Conservation (phyloP, 2,113 vertebrate species). For the Sorex araneus region DNA sequence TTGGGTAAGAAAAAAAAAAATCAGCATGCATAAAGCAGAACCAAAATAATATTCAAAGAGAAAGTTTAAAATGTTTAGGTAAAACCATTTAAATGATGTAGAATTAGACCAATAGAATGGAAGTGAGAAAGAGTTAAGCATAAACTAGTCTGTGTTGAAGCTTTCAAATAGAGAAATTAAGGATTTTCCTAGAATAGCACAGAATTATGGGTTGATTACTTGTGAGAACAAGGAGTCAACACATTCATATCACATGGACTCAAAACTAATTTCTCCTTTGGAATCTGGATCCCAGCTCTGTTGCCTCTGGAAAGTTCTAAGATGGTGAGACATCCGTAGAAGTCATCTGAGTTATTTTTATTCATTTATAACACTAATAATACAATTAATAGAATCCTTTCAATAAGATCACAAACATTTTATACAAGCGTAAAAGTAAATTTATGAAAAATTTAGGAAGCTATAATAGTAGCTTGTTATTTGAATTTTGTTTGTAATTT, state of each 20-base stretch:
- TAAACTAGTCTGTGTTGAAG: neutral
- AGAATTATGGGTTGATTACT: neutral
- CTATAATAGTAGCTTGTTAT: neutral
- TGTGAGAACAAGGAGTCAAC: neutral
- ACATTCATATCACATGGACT: neutral
- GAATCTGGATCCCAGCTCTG: neutral
- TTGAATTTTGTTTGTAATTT: neutral
- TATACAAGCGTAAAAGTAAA: constrained; percentile 48
- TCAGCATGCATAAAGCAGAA: too few species aligned
- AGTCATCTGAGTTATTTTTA: neutral
- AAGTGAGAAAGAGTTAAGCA: neutral
- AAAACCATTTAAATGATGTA: neutral
- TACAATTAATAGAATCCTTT: neutral
- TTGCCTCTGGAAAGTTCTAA: neutral
- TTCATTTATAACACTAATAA: too few species aligned
- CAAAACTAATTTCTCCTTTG: neutral
- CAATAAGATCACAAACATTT: neutral
- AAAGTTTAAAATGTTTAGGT: neutral
- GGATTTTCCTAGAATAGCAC: neutral
- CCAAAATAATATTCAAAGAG: neutral
- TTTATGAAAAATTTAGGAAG: neutral
- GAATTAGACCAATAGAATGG: neutral
- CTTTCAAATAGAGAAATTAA: too few species aligned
- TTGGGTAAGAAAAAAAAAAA: too few species aligned
- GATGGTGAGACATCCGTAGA: neutral